A percentile compares a stretch with the other conserved stretches of the same genome.
Evolutionary conservation across 2,888 invertebrate species (phyloP).

Genomic region (Xanthorhoe spadicearia): DNA sequence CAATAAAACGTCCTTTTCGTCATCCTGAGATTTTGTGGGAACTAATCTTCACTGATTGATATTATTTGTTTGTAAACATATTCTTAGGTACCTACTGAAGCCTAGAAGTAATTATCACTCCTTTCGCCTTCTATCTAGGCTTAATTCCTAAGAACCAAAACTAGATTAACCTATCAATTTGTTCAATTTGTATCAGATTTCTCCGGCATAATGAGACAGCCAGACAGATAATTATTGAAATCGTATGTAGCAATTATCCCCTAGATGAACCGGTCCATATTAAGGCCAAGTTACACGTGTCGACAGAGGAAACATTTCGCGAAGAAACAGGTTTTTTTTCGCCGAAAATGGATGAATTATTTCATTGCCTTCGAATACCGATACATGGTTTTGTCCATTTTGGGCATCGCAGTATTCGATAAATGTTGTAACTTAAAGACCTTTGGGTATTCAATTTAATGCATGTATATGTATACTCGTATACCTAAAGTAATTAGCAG

Average conservation of each 20-base stretch:
- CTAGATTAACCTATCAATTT: background rate
- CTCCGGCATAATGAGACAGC: background rate
- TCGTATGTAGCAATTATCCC: background rate
- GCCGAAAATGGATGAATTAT: constrained; percentile 42
- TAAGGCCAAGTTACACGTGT: constrained; percentile 12
- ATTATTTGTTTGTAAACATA: too few relatives aligned
- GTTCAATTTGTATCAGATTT: background rate
- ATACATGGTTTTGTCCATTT: constrained; percentile 12
- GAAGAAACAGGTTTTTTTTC: constrained; percentile 22
- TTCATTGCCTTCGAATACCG: constrained; percentile 55
- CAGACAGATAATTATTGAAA: background rate
- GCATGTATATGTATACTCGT: too few relatives aligned
- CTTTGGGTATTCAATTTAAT: background rate
- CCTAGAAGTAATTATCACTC: too few relatives aligned
- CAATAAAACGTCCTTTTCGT: too few relatives aligned
- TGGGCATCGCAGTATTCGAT: constrained; percentile 15
- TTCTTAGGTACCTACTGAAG: too few relatives aligned
- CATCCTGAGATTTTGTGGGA: too few relatives aligned
- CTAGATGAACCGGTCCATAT: constrained; percentile 17
- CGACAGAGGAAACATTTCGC: constrained; percentile 13
- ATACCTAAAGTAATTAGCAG: too few relatives aligned
- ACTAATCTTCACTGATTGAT: too few relatives aligned
- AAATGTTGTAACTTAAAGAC: background rate
- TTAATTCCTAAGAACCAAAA: background rate
- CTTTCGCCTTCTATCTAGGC: too few relatives aligned